These are phyloP conservation scores for Bursaphelenchus mucronatus DNA, from an alignment of 1,140 invertebrate genomes.

Conservation along the genomic window DNA sequence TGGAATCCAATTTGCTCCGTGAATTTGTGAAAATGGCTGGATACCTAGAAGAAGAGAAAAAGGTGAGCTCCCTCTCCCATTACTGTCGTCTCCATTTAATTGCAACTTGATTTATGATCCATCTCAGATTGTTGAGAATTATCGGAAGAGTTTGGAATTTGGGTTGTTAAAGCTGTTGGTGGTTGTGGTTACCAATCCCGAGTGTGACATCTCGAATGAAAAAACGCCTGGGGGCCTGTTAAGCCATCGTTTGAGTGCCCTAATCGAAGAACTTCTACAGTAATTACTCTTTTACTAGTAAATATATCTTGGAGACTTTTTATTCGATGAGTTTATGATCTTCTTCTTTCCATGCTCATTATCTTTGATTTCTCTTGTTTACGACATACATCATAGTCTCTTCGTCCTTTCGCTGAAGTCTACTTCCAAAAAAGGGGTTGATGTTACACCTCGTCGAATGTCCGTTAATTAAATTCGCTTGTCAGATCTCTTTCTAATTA, in stretches of 20 bases:
- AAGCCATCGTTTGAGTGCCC: neutral
- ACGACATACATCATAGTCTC: neutral
- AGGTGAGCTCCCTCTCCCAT: conserved; percentile 3
- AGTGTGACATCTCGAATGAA: neutral
- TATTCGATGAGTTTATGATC: neutral
- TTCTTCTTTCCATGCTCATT: neutral
- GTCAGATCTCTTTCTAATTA: too few relatives aligned
- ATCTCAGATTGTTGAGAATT: conserved; percentile 9
- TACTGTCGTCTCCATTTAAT: neutral
- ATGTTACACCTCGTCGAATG: too few relatives aligned
- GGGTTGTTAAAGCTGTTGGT: conserved; percentile 6
- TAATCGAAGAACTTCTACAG: conserved; percentile 13
- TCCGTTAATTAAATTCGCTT: too few relatives aligned
- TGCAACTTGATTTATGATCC: neutral
- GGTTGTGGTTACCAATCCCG: conserved; percentile 12
- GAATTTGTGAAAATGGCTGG: conserved; percentile 1
- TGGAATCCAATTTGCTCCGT: conserved; percentile 2
- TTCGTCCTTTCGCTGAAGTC: too few relatives aligned
- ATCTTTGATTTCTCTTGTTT: neutral
- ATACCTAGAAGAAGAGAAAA: neutral
- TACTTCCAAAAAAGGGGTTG: too few relatives aligned
- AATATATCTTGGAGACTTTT: neutral
- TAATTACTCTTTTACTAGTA: neutral
- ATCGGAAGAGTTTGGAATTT: conserved; percentile 9
- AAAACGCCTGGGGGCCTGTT: neutral